phyloP scores from a whole-genome alignment of 2,113 vertebrate species.

The Thymallus thymallus region DNA sequence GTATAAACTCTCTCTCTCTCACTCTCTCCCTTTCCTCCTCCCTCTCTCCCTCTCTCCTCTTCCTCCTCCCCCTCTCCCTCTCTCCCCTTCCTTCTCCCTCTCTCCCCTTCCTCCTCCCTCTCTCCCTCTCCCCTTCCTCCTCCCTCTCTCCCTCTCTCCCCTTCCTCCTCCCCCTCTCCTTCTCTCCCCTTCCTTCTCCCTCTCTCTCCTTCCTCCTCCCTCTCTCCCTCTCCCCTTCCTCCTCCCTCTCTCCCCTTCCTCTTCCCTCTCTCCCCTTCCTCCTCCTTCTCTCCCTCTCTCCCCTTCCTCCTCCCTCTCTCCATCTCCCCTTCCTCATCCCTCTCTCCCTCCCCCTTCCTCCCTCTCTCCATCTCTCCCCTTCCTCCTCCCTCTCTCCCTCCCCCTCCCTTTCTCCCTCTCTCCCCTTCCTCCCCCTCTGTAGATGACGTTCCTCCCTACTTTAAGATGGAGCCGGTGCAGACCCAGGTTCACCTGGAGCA shows the following conservation, averaged over 20 bases:
- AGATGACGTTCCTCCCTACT: constrained; percentile 95
- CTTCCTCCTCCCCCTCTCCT: constrained; percentile 11
- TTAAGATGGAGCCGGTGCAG: constrained; percentile 94
- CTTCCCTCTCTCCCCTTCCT: not conserved
- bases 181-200: not conserved
- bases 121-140: too few relatives aligned
- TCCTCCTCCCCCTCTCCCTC: not conserved
- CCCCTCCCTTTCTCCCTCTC: not conserved
- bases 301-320: constrained; percentile 22
- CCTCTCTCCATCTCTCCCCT: too few relatives aligned
- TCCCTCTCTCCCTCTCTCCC: not conserved
- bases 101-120: too few relatives aligned
- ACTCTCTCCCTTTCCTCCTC: not conserved
- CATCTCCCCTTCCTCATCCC: not conserved
- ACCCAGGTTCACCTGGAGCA: constrained; percentile 95
- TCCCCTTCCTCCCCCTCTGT: constrained; percentile 22
- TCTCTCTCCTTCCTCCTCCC: constrained; percentile 6
- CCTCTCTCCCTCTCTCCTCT: constrained; percentile 35
- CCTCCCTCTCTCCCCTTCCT: not conserved
- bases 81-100: not conserved
- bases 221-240: not conserved
- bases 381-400: constrained; percentile 34
- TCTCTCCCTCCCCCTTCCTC: not conserved
- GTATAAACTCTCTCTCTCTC: not conserved
- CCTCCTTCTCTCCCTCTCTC: not conserved